Evolutionary conservation across 2,888 invertebrate genomes (phyloP).

Genomic region (Epirrhoe tristata): DNA sequence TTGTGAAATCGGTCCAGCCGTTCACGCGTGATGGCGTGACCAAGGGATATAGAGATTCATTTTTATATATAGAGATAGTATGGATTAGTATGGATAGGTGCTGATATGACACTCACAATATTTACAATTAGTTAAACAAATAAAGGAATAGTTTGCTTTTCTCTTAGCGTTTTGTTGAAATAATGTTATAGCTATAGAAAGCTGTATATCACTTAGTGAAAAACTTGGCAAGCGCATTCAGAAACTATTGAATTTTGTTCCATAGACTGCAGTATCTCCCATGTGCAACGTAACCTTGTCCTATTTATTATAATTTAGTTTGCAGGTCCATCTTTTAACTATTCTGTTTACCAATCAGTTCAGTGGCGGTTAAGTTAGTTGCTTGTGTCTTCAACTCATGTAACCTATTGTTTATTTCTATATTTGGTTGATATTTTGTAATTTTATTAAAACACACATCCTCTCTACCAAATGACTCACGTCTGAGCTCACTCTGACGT

Average conservation of each 20-base stretch:
- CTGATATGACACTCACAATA: too few species aligned
- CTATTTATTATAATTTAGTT: neutral
- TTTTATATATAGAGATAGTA: too few species aligned
- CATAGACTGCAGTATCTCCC: neutral
- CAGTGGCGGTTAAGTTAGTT: too few species aligned
- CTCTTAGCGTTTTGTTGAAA: constrained; percentile 1
- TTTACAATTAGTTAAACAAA: too few species aligned
- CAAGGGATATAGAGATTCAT: too few species aligned
- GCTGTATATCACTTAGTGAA: neutral
- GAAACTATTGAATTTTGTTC: constrained; percentile 4
- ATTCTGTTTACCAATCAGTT: neutral
- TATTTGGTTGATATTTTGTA: constrained; percentile 43
- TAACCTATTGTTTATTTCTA: constrained; percentile 34
- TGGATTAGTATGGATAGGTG: too few species aligned
- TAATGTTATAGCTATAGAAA: neutral
- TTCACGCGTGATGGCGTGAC: too few species aligned
- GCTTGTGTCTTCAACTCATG: neutral
- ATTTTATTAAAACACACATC: constrained; percentile 38
- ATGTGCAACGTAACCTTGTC: constrained; percentile 21
- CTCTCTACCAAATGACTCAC: constrained; percentile 54
- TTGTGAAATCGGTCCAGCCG: too few species aligned
- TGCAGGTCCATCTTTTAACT: too few species aligned
- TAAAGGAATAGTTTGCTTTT: neutral
- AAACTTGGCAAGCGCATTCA: constrained; percentile 8
- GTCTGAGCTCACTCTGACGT: constrained; percentile 65